Evolutionary conservation across 2,113 vertebrate genomes (phyloP).

Genomic region (Albula glossodonta): DNA sequence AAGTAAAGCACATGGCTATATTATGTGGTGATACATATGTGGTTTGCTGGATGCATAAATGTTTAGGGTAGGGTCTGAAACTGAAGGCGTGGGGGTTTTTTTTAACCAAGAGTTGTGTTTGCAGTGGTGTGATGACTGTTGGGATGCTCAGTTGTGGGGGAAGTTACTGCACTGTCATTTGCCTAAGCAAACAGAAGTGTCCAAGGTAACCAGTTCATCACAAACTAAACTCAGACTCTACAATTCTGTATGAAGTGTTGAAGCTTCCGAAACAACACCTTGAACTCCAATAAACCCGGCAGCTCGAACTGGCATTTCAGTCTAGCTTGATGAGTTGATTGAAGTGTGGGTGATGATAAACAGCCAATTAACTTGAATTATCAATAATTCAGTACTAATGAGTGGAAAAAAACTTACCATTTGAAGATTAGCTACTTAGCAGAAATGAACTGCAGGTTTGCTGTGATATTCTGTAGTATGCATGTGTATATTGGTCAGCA

Average conservation of each 20-base stretch:
- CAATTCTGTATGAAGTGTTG: neutral
- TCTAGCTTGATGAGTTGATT: too few relatives aligned
- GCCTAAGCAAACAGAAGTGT: neutral
- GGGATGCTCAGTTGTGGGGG: neutral
- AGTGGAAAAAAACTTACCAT: neutral
- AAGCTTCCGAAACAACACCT: neutral
- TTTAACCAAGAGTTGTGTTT: neutral
- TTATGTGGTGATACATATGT: neutral
- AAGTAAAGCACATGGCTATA: neutral
- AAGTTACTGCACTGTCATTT: neutral
- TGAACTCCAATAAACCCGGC: neutral
- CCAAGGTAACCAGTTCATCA: neutral
- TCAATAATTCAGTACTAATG: neutral
- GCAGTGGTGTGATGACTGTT: neutral
- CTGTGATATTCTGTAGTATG: neutral
- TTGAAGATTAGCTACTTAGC: too few relatives aligned
- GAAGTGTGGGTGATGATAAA: neutral
- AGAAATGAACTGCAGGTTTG: neutral
- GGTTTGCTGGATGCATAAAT: neutral
- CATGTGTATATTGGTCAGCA: neutral
- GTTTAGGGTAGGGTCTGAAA: neutral
- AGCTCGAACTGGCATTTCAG: neutral
- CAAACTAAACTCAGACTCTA: neutral
- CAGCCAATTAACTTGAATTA: neutral
- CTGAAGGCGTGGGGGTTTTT: neutral